Evolutionary conservation across 2,888 invertebrate species (phyloP), one percentile per base, ranked within the genome.

Genomic region (Cyclophora punctaria): DNA sequence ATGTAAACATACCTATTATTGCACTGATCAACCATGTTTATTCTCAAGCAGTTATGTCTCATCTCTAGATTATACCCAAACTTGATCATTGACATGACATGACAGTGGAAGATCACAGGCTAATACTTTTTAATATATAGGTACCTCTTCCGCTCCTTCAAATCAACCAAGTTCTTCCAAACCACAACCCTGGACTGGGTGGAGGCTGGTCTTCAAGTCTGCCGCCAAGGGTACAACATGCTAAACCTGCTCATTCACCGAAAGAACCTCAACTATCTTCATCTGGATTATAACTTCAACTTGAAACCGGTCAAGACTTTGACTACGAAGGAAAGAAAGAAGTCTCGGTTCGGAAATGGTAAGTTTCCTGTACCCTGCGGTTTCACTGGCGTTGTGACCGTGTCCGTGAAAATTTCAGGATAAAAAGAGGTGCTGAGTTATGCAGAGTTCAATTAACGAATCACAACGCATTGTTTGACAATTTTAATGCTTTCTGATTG

Each of bases 131-230:
- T 1, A 1, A 20, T 20, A 40, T 20, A 7, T 46, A 94, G 94
- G 53, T 98, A 98, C 73, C 88, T 99, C 45, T 99, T 99, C 92
- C 93, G 99, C 37, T 99, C 99, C 0, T 99, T 99, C 88, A 99
- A 99, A 83, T 96, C 98, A 0, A 99, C 99, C 0, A 99, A 99
- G 83, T 99, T 99, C 90, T 99, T 99, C 91, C 99, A 99, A 93
- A 98, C 98, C 0, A 99, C 99, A 0, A 98, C 98, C 0, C 88
- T 99, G 63, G 99, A 99, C 86, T 99, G 99, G 99, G 99, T 99
- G 2, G 99, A 99, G 84, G 98, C 98, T 6, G 99, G 99, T 3
- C 86, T 99, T 45, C 99, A 99, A 89, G 96, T 98, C 2, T 99
- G 99, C 77, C 92, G 99, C 0, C 99, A 99, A 82, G 99, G 99